Percentiles rank a stretch among this genome's conserved stretches.
Evolutionary conservation across 1,140 invertebrate species (phyloP).

Genomic region (Mactra quadrangularis): DNA sequence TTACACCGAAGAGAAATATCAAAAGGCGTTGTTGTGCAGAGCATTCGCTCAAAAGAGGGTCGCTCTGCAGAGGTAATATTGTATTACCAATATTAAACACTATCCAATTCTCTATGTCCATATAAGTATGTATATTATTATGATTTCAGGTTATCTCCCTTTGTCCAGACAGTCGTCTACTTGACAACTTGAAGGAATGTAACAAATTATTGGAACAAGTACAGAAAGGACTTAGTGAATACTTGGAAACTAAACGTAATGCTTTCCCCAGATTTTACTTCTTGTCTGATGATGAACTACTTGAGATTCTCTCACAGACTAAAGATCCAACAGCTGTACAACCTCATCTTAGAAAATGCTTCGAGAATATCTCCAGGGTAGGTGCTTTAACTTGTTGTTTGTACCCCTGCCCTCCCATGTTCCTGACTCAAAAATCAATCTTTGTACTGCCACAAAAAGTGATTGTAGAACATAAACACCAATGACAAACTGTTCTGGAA

Average conservation of each 20-base stretch:
- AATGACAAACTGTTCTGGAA: no score
- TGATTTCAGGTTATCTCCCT: constrained; percentile 83
- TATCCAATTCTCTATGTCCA: no score
- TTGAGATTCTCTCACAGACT: constrained; percentile 93
- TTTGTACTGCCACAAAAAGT: no score
- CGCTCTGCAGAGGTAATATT: no score
- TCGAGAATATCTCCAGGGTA: constrained; percentile 90
- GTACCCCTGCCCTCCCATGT: neutral
- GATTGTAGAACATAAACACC: no score
- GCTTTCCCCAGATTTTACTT: constrained; percentile 93
- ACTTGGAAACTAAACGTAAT: constrained; percentile 92
- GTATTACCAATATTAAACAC: no score
- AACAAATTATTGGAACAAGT: constrained; percentile 88
- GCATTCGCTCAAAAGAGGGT: no score
- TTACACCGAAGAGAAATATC: no score
- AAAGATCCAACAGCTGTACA: constrained; percentile 92
- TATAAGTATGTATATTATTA: no score
- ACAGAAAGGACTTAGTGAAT: constrained; percentile 90
- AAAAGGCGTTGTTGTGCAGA: no score
- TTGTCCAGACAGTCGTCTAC: constrained; percentile 84
- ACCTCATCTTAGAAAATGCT: constrained; percentile 91
- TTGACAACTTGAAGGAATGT: constrained; percentile 89
- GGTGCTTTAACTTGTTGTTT: constrained; percentile 24
- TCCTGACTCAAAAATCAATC: no score
- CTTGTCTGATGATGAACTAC: constrained; percentile 93